A percentile compares a stretch with the other conserved stretches of the same genome.
These are phyloP conservation scores for Callyntrura sp. DNA, from an alignment of 2,888 invertebrate genomes.

Conservation along the genomic window DNA sequence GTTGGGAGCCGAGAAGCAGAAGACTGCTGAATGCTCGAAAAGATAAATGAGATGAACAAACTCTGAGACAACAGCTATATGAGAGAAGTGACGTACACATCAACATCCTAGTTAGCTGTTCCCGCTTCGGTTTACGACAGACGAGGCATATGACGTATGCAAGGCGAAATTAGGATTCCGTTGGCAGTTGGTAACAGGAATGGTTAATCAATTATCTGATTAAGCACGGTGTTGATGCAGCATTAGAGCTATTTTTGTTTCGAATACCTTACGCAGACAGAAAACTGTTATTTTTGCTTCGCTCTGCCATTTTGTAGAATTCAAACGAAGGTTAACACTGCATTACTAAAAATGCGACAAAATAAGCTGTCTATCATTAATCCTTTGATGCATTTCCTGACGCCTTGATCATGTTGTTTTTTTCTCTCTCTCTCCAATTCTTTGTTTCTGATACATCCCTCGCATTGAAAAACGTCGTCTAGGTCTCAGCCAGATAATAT, in stretches of 20 bases:
- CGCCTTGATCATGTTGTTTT: not conserved
- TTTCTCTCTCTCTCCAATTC: too few species aligned
- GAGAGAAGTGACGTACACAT: not conserved
- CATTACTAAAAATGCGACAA: too few species aligned
- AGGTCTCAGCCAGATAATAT: too few species aligned
- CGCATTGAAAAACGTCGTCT: too few species aligned
- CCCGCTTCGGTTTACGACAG: not conserved
- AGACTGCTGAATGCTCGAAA: conserved; percentile 45
- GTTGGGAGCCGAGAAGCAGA: conserved; percentile 32
- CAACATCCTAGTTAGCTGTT: conserved; percentile 28
- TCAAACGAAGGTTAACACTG: too few species aligned
- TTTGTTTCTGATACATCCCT: too few species aligned
- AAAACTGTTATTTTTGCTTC: too few species aligned
- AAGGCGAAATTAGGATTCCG: not conserved
- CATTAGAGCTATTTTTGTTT: not conserved
- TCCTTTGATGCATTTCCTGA: not conserved
- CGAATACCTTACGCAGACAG: not conserved
- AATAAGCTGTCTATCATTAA: not conserved
- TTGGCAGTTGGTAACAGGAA: not conserved
- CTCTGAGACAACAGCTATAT: not conserved
- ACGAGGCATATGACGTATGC: too few species aligned
- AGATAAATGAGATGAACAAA: not conserved
- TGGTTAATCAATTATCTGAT: not conserved
- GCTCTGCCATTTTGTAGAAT: too few species aligned
- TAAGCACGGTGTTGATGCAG: not conserved